Evolutionary conservation across 1,140 invertebrate species (phyloP).

Genomic region (Aethina tumida): DNA sequence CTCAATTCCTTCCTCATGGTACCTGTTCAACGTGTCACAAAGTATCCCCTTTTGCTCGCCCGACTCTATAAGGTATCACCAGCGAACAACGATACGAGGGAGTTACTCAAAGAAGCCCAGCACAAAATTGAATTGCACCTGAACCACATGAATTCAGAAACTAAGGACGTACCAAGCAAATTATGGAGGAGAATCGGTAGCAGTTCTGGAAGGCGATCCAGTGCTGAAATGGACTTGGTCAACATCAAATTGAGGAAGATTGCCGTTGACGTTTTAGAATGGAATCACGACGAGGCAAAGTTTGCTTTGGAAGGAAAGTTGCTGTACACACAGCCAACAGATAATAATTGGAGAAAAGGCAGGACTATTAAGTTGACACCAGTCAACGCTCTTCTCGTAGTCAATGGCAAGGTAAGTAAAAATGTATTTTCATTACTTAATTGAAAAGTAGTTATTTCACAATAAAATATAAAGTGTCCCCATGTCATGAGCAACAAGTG

Average conservation of each 20-base stretch:
- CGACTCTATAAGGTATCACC: constrained; percentile 88
- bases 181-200: constrained; percentile 83
- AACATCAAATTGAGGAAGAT: constrained; percentile 84
- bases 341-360: constrained; percentile 81
- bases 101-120: constrained; percentile 70
- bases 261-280: constrained; percentile 84
- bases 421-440: not conserved
- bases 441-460: no score
- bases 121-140: constrained; percentile 87
- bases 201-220: constrained; percentile 58
- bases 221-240: constrained; percentile 70
- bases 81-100: constrained; percentile 62
- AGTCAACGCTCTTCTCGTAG: constrained; percentile 79
- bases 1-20: constrained; percentile 95
- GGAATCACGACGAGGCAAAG: constrained; percentile 83
- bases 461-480: no score
- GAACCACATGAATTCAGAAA: constrained; percentile 90
- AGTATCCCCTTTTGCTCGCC: constrained; percentile 85
- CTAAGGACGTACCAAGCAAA: constrained; percentile 82
- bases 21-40: constrained; percentile 80
- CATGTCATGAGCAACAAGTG: no score
- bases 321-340: constrained; percentile 74
- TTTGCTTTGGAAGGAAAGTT: constrained; percentile 82
- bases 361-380: constrained; percentile 79
- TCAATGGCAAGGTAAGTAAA: constrained; percentile 71